phyloP scores from a whole-genome alignment of 2,113 vertebrate species.

The Astatoreochromis straeleni region DNA sequence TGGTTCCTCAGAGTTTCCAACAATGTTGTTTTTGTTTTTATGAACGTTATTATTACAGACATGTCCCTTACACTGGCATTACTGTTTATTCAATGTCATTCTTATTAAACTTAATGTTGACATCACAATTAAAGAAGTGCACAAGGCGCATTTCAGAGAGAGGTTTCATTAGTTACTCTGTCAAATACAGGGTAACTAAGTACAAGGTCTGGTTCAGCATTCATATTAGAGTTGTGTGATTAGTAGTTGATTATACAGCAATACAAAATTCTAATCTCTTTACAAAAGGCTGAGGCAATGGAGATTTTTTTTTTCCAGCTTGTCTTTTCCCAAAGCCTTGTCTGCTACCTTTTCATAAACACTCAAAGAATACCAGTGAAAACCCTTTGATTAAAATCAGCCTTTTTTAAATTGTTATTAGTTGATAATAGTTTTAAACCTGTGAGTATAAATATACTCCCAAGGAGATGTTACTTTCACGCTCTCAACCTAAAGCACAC shows the following conservation, averaged over 20 bases:
- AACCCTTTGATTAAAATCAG: not conserved
- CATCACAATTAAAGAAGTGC: not conserved
- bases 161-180: not conserved
- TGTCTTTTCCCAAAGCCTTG: not conserved
- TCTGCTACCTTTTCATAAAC: not conserved
- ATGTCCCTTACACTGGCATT: not conserved
- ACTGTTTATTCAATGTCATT: not conserved
- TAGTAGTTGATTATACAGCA: not conserved
- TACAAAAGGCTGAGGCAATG: not conserved
- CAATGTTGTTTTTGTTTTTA: not conserved
- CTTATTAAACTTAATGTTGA: not conserved
- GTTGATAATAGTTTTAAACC: not conserved
- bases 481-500: not conserved
- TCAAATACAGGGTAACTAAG: not conserved
- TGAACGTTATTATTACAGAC: not conserved
- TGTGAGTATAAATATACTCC: not conserved
- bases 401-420: not conserved
- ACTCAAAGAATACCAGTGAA: not conserved
- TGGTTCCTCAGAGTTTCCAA: not conserved
- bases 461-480: not conserved
- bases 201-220: not conserved
- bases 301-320: not conserved
- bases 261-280: not conserved
- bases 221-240: not conserved
- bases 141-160: not conserved